Evolutionary conservation across 1,140 invertebrate genomes (phyloP).

Genomic region (Rhopalosiphum padi): DNA sequence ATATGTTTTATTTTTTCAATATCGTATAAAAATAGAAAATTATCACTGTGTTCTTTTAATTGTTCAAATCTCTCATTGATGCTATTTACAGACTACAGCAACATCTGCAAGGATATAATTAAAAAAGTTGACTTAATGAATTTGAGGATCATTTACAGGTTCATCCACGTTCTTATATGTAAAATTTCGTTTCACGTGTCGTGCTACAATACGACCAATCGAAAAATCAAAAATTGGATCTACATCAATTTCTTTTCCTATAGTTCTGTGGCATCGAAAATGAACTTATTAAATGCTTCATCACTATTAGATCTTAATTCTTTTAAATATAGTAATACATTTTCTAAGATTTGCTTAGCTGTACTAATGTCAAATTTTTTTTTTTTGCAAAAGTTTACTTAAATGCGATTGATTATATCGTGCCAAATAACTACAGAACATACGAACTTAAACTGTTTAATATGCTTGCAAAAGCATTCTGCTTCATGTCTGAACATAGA

Average conservation of each 20-base stretch:
- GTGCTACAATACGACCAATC: no score
- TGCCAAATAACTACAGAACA: not conserved
- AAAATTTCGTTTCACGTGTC: no score
- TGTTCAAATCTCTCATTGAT: not conserved
- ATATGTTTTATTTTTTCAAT: no score
- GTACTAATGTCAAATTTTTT: not conserved
- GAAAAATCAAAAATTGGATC: not conserved
- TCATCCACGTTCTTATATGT: not conserved
- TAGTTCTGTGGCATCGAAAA: not conserved
- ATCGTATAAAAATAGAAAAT: not conserved
- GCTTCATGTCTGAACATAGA: no score
- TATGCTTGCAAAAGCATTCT: not conserved
- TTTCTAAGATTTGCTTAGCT: not conserved
- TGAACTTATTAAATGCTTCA: not conserved
- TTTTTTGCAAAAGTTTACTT: not conserved
- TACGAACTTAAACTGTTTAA: not conserved
- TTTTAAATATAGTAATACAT: not conserved
- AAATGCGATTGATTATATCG: not conserved
- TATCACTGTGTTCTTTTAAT: not conserved
- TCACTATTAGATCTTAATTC: not conserved
- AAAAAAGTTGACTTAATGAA: not conserved
- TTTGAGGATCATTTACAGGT: not conserved
- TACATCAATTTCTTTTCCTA: not conserved
- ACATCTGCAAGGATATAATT: not conserved
- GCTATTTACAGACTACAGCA: not conserved